Evolutionary conservation across 1,140 invertebrate species (phyloP).

Genomic region (Plutomurus gul): DNA sequence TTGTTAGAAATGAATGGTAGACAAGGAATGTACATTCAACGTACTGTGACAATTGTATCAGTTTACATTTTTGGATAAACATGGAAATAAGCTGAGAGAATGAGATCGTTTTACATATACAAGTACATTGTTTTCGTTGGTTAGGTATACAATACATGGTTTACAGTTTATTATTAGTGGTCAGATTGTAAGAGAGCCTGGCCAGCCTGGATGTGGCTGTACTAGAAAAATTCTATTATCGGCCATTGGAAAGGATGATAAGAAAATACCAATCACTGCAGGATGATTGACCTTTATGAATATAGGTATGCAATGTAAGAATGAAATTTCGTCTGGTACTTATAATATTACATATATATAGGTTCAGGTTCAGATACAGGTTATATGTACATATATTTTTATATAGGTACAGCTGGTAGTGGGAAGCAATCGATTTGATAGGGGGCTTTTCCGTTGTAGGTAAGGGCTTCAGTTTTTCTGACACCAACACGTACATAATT

Average conservation of each 20-base stretch:
- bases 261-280: conserved; percentile 20
- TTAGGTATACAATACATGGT: background rate
- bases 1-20: background rate
- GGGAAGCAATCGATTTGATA: no score
- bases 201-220: background rate
- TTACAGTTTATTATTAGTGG: background rate
- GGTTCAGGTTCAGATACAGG: background rate
- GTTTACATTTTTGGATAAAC: background rate
- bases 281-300: background rate
- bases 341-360: background rate
- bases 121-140: background rate
- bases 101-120: background rate
- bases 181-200: conserved; percentile 8
- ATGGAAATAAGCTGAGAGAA: background rate
- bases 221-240: background rate
- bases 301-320: background rate
- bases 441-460: no score
- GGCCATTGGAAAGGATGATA: background rate
- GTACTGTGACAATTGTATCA: background rate
- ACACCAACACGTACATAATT: no score
- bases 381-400: background rate
- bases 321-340: background rate
- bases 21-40: background rate
- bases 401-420: no score
- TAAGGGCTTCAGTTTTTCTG: no score